Conservation (phyloP, 2,797 vertebrate genomes). For the Squalus acanthias region DNA sequence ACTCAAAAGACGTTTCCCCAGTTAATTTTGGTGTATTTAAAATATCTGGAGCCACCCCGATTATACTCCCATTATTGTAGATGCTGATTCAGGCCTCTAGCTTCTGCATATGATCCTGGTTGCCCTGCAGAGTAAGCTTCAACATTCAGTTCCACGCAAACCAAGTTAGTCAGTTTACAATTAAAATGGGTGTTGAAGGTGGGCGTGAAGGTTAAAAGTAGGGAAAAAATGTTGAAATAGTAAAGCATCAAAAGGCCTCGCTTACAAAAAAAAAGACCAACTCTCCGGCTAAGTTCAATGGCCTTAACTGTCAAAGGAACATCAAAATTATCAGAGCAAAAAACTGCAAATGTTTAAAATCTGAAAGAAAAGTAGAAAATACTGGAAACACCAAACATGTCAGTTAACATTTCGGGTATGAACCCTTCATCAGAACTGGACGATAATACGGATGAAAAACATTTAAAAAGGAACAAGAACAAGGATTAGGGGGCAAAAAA, state of each 20-base stretch:
- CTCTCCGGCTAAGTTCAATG: background rate
- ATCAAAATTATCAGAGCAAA: background rate
- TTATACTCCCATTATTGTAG: background rate
- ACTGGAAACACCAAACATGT: background rate
- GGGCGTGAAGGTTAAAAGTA: background rate
- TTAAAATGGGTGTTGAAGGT: background rate
- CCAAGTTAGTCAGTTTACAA: background rate
- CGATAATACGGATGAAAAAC: too few relatives aligned
- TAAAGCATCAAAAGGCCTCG: background rate
- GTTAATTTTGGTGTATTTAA: background rate
- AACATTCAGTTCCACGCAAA: background rate
- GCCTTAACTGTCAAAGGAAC: background rate
- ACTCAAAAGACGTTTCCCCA: background rate
- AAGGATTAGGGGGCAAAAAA: too few relatives aligned
- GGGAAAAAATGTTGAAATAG: background rate
- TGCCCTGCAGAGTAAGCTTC: background rate
- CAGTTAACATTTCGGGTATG: background rate
- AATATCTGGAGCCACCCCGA: background rate
- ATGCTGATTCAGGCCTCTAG: background rate
- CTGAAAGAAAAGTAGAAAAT: background rate
- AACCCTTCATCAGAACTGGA: too few relatives aligned
- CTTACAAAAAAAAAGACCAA: background rate
- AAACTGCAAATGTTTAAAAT: background rate
- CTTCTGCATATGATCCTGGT: background rate
- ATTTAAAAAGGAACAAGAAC: too few relatives aligned